Conservation (phyloP, 2,888 invertebrate genomes). For the Callimorpha dominula region DNA sequence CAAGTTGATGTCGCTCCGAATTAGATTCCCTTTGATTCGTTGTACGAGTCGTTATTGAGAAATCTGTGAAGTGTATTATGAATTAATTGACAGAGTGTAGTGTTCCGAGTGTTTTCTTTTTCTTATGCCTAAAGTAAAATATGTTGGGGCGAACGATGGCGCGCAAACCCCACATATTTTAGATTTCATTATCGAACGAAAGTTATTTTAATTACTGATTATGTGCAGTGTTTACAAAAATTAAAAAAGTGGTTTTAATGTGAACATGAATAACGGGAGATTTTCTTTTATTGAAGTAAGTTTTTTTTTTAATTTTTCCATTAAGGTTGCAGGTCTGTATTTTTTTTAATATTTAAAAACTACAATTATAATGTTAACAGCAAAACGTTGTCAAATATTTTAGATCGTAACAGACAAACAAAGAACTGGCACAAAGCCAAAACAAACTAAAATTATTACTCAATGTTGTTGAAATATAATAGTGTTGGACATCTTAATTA, state of each 20-base stretch:
- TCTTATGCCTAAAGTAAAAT: slow-evolving; percentile 63
- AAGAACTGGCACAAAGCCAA: slow-evolving; percentile 56
- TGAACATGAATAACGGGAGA: slow-evolving; percentile 48
- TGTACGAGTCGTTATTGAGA: slow-evolving; percentile 48
- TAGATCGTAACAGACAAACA: slow-evolving; percentile 49
- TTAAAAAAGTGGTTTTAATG: slow-evolving; percentile 40
- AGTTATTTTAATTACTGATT: slow-evolving; percentile 43
- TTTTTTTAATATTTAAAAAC: neutral
- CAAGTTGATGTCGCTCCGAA: slow-evolving; percentile 74
- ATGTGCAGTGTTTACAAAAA: slow-evolving; percentile 43
- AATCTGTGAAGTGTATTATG: slow-evolving; percentile 65
- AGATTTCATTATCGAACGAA: slow-evolving; percentile 49
- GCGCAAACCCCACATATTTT: slow-evolving; percentile 70
- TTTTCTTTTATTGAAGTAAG: slow-evolving; percentile 48
- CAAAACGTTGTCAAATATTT: slow-evolving; percentile 38
- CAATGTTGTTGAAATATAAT: neutral
- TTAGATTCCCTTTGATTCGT: slow-evolving; percentile 67
- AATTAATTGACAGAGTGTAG: slow-evolving; percentile 49
- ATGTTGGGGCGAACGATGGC: slow-evolving; percentile 59
- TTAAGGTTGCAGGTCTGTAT: neutral
- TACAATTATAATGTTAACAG: neutral
- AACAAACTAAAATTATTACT: slow-evolving; percentile 39
- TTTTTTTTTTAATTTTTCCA: slow-evolving; percentile 9
- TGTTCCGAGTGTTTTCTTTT: slow-evolving; percentile 50
- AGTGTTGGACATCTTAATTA: slow-evolving; percentile 1